These are phyloP conservation scores for Discoglossus pictus DNA, from an alignment of 2,797 vertebrate species.

Conservation along the genomic window DNA sequence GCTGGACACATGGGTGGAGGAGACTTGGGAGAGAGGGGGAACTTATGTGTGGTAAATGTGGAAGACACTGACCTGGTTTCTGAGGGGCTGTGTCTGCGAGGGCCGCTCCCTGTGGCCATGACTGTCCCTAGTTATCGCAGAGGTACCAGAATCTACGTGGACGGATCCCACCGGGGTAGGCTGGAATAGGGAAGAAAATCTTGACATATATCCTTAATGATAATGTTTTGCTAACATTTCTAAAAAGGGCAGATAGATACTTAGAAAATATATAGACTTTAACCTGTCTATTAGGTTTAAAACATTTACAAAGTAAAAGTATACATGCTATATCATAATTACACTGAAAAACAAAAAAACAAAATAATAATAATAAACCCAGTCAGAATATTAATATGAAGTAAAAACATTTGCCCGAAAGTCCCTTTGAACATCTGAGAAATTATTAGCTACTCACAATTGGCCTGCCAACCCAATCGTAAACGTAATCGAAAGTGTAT, in stretches of 20 bases:
- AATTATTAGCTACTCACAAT: slow-evolving; percentile 81
- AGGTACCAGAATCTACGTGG: slow-evolving; percentile 90
- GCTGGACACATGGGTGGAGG: not conserved
- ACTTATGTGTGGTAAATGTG: accelerated
- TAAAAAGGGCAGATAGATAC: too few species aligned
- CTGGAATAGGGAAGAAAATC: slow-evolving; percentile 64
- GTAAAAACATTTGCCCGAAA: too few species aligned
- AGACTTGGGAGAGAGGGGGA: not conserved
- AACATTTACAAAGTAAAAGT: too few species aligned
- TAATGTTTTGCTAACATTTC: too few species aligned
- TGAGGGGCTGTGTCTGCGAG: slow-evolving; percentile 85
- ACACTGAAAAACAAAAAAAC: too few species aligned
- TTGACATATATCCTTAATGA: too few species aligned
- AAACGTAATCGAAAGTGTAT: slow-evolving; percentile 95
- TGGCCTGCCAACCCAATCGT: slow-evolving; percentile 97
- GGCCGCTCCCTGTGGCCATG: slow-evolving; percentile 89
- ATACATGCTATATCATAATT: too few species aligned
- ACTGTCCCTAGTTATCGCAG: slow-evolving; percentile 88
- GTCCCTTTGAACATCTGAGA: too few species aligned
- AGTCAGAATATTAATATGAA: too few species aligned
- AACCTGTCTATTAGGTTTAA: too few species aligned
- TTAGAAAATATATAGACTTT: too few species aligned
- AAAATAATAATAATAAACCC: too few species aligned
- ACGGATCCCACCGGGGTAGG: slow-evolving; percentile 95
- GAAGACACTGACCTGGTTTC: slow-evolving; percentile 83